Evolutionary conservation across 2,888 invertebrate species (phyloP), one percentile per base, ranked within the genome.

Genomic region (Amphimallon solstitiale): DNA sequence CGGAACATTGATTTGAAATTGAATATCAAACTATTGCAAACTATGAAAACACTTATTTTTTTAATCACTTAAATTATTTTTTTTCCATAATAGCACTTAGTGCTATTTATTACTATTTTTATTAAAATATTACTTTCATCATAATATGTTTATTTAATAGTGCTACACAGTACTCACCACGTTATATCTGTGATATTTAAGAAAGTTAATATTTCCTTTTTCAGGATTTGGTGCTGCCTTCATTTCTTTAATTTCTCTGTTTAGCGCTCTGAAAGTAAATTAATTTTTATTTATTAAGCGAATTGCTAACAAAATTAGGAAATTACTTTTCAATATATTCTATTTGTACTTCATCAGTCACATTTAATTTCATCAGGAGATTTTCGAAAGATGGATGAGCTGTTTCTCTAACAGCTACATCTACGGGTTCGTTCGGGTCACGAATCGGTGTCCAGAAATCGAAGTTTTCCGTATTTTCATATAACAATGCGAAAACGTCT

Each of bases 271-370:
- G 35, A 62, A 69, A 63, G 21, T 29, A 4, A 17, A 6, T 15
- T 7, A 48, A 5, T 23, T 23, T 12, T 12, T 34, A 14, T 14
- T 37, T 37, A 12, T 37, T 45, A 34, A 49, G 9, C 9, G 1
- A 3, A 29, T 5, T 29, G 9, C 14, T 54, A 15, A 52, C 12
- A 40, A n/a, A 10, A 23, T 12, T 29, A 29, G n/a, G n/a, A n/a
- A 80, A 78, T 81, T 75, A 85, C 85, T 74, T 70, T 70, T 84
- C 82, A 0, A 87, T 82, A 75, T 87, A 80, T 2, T 84, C 79
- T 15, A 81, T 74, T 66, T 84, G 82, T 2, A 86, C 73, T 45
- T 76, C 78, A 72, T 83, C 82, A 0, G 73, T 51, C 45, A 88
- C 83, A 0, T 76, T 77, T 4, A 80, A 70, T 0, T 75, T 71